Conservation (phyloP, 2,113 vertebrate genomes). For the Lamprotornis superbus region DNA sequence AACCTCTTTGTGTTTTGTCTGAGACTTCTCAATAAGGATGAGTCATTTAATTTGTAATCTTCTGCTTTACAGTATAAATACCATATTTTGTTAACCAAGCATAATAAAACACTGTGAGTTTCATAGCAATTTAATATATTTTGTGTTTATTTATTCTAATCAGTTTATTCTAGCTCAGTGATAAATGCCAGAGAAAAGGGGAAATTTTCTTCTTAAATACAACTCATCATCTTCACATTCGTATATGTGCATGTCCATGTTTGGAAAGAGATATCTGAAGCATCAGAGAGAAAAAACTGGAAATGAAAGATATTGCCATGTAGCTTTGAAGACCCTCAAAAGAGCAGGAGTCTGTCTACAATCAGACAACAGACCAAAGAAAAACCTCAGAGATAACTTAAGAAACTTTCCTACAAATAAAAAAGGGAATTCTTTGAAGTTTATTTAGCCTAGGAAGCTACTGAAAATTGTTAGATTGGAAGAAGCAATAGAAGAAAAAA, state of each 20-base stretch:
- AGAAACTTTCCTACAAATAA: neutral
- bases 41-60: neutral
- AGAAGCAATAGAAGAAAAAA: neutral
- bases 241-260: neutral
- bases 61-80: neutral
- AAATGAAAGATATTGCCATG: neutral
- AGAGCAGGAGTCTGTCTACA: neutral
- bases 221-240: neutral
- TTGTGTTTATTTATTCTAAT: neutral
- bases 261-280: neutral
- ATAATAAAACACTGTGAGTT: neutral
- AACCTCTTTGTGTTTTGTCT: neutral
- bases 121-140: neutral
- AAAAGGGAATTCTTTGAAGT: neutral
- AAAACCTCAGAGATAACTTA: neutral
- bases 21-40: neutral
- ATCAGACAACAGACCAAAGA: neutral
- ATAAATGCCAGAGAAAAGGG: neutral
- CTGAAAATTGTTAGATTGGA: neutral
- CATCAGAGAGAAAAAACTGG: neutral
- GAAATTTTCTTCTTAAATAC: neutral
- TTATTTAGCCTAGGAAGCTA: neutral
- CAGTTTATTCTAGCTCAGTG: neutral
- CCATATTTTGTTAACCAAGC: neutral
- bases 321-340: neutral